A percentile compares a stretch with the other conserved stretches of the same genome.
phyloP scores from a whole-genome alignment of 2,113 vertebrate genomes.

The Crypturellus undulatus region DNA sequence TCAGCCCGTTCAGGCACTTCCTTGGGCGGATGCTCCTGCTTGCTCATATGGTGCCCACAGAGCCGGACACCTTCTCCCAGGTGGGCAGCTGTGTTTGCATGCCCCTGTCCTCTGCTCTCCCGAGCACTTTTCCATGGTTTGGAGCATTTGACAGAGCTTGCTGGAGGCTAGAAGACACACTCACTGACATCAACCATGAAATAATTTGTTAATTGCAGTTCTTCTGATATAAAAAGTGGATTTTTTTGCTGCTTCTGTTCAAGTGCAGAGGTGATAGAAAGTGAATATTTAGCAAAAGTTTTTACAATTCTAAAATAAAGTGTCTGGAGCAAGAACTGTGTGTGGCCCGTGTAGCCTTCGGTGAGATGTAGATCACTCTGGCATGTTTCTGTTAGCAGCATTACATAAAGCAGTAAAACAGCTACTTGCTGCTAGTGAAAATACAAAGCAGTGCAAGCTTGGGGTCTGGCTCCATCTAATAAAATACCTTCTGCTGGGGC shows the following conservation, averaged over 20 bases:
- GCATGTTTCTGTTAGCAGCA: neutral
- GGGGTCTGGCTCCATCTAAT: neutral
- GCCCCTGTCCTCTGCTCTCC: neutral
- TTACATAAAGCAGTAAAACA: neutral
- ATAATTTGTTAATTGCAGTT: neutral
- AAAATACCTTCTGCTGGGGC: neutral
- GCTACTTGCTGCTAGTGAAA: neutral
- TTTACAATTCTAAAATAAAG: neutral
- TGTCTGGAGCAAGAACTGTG: neutral
- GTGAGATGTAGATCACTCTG: neutral
- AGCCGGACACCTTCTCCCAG: neutral
- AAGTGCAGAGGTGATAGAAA: neutral
- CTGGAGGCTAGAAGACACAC: neutral
- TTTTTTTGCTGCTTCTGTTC: neutral
- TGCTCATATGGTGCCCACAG: neutral
- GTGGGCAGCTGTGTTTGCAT: neutral
- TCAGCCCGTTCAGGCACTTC: neutral
- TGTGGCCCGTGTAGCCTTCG: neutral
- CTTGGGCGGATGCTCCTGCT: neutral
- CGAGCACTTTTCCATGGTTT: neutral
- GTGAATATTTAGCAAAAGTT: neutral
- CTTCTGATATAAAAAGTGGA: neutral
- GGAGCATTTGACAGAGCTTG: neutral
- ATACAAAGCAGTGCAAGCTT: neutral
- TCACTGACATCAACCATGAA: neutral